Percentiles rank a stretch among this genome's conserved stretches.
Conservation (phyloP, 2,888 invertebrate species). For the Melitaea athalia region DNA sequence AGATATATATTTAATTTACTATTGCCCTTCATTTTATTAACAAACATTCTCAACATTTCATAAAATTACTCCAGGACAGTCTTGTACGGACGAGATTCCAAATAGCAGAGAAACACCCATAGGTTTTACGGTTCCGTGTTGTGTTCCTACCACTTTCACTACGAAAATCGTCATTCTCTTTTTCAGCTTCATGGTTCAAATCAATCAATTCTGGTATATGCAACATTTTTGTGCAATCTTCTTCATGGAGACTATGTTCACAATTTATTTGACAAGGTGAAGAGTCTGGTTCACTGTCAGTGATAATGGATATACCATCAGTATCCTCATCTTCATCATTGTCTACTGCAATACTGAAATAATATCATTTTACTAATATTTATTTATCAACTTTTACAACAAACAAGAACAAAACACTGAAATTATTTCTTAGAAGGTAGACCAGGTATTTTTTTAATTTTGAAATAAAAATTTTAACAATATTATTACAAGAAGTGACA, state of each 20-base stretch:
- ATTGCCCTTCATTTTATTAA: too few species aligned
- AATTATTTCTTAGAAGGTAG: too few species aligned
- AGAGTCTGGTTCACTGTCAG: slow-evolving; percentile 73
- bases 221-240: slow-evolving; percentile 50
- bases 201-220: slow-evolving; percentile 48
- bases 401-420: too few species aligned
- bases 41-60: too few species aligned
- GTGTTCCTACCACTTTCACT: slow-evolving; percentile 50
- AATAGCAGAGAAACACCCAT: too few species aligned
- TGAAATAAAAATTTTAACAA: too few species aligned
- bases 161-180: slow-evolving; percentile 61
- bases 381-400: too few species aligned
- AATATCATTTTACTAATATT: neutral
- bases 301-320: slow-evolving; percentile 79
- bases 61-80: too few species aligned
- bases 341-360: slow-evolving; percentile 38
- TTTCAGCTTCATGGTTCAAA: slow-evolving; percentile 51
- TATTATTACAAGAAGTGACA: too few species aligned
- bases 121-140: slow-evolving; percentile 65
- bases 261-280: slow-evolving; percentile 54
- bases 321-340: slow-evolving; percentile 77
- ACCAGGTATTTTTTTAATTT: too few species aligned
- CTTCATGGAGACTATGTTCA: slow-evolving; percentile 49
- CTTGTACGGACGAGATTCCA: too few species aligned
- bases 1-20: too few species aligned